A percentile compares a stretch with the other conserved stretches of the same genome.
Evolutionary conservation across 1,140 invertebrate species (phyloP).

Genomic region (Lordiphosa mommai): DNA sequence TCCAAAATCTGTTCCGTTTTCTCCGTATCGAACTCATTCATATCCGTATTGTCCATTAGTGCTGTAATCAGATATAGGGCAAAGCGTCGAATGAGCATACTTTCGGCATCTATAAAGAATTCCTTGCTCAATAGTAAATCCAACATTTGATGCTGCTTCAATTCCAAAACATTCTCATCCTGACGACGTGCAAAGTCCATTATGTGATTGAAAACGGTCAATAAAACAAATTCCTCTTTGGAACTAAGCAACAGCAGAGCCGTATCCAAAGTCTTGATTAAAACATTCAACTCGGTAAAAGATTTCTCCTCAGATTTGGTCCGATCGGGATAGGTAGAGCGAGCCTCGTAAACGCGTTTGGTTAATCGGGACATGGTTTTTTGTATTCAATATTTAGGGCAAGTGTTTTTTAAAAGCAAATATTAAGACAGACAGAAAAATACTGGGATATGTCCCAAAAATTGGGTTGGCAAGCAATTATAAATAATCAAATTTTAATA

Average conservation of each 20-base stretch:
- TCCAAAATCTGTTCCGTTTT: constrained; percentile 35
- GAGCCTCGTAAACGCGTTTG: constrained; percentile 56
- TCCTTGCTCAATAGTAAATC: constrained; percentile 50
- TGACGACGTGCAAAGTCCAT: constrained; percentile 55
- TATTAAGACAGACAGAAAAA: no score
- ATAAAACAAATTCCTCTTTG: constrained; percentile 50
- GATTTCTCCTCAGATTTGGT: constrained; percentile 41
- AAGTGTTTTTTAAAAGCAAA: no score
- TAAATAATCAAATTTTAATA: no score
- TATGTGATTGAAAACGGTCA: constrained; percentile 53
- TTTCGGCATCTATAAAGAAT: constrained; percentile 41
- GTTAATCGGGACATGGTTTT: constrained; percentile 38
- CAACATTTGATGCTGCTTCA: constrained; percentile 39
- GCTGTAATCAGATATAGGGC: constrained; percentile 51
- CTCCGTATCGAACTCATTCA: constrained; percentile 46
- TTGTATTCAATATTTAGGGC: constrained; percentile 5
- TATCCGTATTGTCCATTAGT: constrained; percentile 48
- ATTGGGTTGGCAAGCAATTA: no score
- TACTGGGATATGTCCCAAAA: no score
- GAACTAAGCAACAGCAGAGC: constrained; percentile 55
- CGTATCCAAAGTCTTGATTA: constrained; percentile 46
- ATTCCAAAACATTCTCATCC: constrained; percentile 46
- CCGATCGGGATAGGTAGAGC: constrained; percentile 53
- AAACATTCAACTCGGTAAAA: constrained; percentile 46
- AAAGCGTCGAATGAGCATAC: constrained; percentile 52